Percentiles rank a stretch among this genome's conserved stretches.
phyloP scores from a whole-genome alignment of 2,797 vertebrate genomes.

The Toxotes lorentzi region DNA sequence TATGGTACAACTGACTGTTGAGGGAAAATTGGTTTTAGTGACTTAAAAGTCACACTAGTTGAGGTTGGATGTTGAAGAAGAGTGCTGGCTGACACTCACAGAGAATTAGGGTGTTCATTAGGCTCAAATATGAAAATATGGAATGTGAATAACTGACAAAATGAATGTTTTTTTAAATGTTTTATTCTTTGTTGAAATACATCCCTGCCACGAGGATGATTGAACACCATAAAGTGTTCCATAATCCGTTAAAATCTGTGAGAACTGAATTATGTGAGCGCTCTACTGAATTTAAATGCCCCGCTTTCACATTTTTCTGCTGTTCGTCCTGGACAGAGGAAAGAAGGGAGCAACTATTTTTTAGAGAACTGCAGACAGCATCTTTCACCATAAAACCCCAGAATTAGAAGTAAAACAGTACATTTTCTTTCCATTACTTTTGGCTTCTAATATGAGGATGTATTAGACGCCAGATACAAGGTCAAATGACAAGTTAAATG shows the following conservation, averaged over 20 bases:
- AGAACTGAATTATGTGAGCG: conserved; percentile 13
- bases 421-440: conserved; percentile 14
- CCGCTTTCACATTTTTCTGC: conserved; percentile 5
- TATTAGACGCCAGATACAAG: conserved; percentile 2
- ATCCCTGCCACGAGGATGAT: conserved; percentile 9
- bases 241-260: neutral
- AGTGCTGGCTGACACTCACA: conserved; percentile 25
- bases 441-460: conserved; percentile 11
- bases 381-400: conserved; percentile 1
- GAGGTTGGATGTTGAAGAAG: conserved; percentile 3
- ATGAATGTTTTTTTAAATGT: neutral
- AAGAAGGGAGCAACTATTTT: conserved; percentile 8
- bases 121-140: conserved; percentile 19
- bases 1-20: conserved; percentile 29
- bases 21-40: conserved; percentile 36
- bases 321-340: conserved; percentile 7
- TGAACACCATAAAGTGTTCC: neutral
- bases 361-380: neutral
- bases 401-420: neutral
- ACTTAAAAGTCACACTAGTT: neutral
- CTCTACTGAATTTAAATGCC: conserved; percentile 16
- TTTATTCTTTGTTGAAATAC: conserved; percentile 26
- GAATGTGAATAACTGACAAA: conserved; percentile 15
- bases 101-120: conserved; percentile 14
- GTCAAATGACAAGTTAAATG: conserved; percentile 20